Evolutionary conservation across 2,888 invertebrate species (phyloP).

Genomic region (Sphaerophoria rueppellii): DNA sequence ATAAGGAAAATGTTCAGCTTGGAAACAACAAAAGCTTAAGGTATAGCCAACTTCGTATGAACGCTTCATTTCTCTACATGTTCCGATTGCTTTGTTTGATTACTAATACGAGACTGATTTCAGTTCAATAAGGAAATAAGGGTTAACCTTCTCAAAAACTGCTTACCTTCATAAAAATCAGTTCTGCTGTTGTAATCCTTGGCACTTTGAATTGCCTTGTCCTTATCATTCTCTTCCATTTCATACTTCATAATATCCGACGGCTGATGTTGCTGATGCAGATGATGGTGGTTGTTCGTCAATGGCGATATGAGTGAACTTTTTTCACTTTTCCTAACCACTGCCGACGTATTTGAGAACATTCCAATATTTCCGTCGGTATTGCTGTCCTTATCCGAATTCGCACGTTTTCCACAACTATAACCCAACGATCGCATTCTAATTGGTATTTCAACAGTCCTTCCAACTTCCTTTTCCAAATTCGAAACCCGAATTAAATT

Average conservation of each 20-base stretch:
- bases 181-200: conserved; percentile 52
- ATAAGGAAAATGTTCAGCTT: too few relatives aligned
- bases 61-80: too few relatives aligned
- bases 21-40: too few relatives aligned
- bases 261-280: conserved; percentile 4
- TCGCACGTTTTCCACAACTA: conserved; percentile 29
- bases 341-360: conserved; percentile 46
- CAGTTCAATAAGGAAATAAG: too few relatives aligned
- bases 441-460: conserved; percentile 42
- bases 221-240: conserved; percentile 47
- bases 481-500: conserved; percentile 62
- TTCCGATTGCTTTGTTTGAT: too few relatives aligned
- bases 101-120: too few relatives aligned
- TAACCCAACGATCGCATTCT: conserved; percentile 38
- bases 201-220: conserved; percentile 43
- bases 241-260: conserved; percentile 59
- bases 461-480: conserved; percentile 60
- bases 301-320: not conserved
- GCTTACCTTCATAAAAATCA: conserved; percentile 64
- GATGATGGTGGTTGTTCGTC: not conserved
- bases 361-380: conserved; percentile 55
- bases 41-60: too few relatives aligned
- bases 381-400: conserved; percentile 35
- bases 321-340: conserved; percentile 45
- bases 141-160: too few relatives aligned